Base-by-base conservation (phyloP, 2,797 vertebrate genomes). In the Cossypha niveicapilla region DNA sequence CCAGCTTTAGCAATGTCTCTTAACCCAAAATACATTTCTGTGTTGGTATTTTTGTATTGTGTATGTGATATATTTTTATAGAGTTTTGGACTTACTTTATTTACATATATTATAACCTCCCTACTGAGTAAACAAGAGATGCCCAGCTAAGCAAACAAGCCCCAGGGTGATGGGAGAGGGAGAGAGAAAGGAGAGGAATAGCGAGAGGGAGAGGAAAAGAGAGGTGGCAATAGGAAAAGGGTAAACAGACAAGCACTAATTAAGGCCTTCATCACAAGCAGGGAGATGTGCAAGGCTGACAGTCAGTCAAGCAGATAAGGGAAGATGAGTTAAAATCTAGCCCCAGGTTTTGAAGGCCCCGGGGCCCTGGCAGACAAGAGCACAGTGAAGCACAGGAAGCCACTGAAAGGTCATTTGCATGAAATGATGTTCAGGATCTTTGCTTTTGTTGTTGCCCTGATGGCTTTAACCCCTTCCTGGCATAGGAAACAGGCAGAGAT, bases 251-350 rank as follows among this genome's bases (percentile, higher is more conserved):
- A 97, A 95, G 97, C 96, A 97, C 98, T 99, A 99, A 99, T 99
- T 99, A 99, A 98, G 98, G 98, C 97, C 98, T 98, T 98, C 97
- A 75, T 98, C 98, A 98, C 98, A 98, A 98, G 98, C 96, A 96
- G 96, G 97, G 96, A 97, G 98, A 98, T 99, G 98, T 99, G 98
- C 98, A 97, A 98, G 98, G 98, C 97, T 99, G 99, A 99, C 99
- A 99, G 99, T 99, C 98, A 99, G 99, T 99, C 99, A 99, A 98
- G 98, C 98, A 99, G 98, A 99, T 99, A 98, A 99, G 98, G 98
- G 98, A 98, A 98, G 97, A 98, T 91, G 98, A 98, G 98, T 98
- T 98, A 98, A 98, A 99, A 98, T 99, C 98, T 99, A 98, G 98
- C 98, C 97, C 97, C 97, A 91, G 97, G 98, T 97, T 98, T 91